These are phyloP conservation scores for Anabacerthia variegaticeps DNA, from an alignment of 2,797 vertebrate species.

Conservation along the genomic window DNA sequence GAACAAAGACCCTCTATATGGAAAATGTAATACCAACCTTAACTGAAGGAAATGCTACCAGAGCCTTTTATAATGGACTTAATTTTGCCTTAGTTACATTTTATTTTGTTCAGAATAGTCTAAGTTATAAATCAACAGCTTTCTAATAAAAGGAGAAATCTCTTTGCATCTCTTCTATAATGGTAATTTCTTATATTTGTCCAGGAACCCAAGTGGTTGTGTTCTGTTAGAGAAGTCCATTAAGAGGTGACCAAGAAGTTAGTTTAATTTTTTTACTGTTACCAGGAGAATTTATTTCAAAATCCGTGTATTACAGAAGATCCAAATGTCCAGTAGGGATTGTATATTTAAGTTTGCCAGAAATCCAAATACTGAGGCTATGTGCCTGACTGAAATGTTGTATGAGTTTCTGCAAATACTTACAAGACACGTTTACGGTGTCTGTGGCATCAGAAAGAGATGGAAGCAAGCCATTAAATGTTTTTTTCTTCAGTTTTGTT, in stretches of 20 bases:
- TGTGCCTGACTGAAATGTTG: neutral
- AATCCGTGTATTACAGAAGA: neutral
- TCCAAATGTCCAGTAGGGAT: neutral
- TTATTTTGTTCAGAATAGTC: neutral
- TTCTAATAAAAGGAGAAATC: neutral
- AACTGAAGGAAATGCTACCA: neutral
- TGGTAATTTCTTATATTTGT: neutral
- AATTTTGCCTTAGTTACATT: neutral
- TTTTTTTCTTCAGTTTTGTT: neutral
- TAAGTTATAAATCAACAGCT: neutral
- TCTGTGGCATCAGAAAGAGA: neutral
- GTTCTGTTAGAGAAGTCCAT: neutral
- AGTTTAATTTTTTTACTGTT: neutral
- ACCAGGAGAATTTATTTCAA: neutral
- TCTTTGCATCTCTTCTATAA: neutral
- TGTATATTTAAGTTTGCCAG: neutral
- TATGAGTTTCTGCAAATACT: neutral
- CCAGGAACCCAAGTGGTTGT: neutral
- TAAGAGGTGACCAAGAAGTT: neutral
- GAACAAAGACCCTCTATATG: neutral
- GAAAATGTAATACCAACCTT: neutral
- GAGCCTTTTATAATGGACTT: neutral
- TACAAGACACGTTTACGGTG: neutral
- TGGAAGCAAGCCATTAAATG: neutral
- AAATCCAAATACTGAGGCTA: neutral